Conservation (phyloP, 2,797 vertebrate species). For the Lophius americanus region DNA sequence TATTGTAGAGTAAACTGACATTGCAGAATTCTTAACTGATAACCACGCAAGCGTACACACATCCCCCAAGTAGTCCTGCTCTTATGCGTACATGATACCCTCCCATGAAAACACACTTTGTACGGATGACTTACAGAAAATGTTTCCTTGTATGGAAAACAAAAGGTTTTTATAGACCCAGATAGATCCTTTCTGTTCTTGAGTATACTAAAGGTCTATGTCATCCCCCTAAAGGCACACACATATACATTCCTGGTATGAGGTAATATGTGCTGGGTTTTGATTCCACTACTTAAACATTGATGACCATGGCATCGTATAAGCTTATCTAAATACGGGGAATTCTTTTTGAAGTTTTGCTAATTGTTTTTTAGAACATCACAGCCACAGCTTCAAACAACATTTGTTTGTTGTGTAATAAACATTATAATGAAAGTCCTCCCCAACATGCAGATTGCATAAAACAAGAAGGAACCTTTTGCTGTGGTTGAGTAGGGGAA, state of each 20-base stretch:
- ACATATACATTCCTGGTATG: constrained; percentile 17
- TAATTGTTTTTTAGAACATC: neutral
- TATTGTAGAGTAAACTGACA: neutral
- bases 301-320: constrained; percentile 15
- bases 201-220: no score
- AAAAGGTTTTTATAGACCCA: constrained; percentile 57
- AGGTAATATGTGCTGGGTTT: constrained; percentile 21
- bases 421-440: constrained; percentile 27
- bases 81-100: constrained; percentile 42
- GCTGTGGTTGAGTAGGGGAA: constrained; percentile 48
- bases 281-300: constrained; percentile 6
- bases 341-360: neutral
- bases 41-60: constrained; percentile 17
- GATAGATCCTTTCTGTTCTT: constrained; percentile 27
- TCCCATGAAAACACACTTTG: constrained; percentile 31
- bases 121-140: constrained; percentile 32
- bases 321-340: neutral
- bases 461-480: constrained; percentile 19
- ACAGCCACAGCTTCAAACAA: constrained; percentile 38
- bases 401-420: constrained; percentile 20
- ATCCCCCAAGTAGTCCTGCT: neutral
- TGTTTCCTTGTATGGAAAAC: constrained; percentile 66
- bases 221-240: neutral
- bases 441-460: constrained; percentile 12
- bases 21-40: constrained; percentile 24